These are phyloP conservation scores for Sitta europaea DNA, from an alignment of 2,113 vertebrate genomes.

Conservation along the genomic window DNA sequence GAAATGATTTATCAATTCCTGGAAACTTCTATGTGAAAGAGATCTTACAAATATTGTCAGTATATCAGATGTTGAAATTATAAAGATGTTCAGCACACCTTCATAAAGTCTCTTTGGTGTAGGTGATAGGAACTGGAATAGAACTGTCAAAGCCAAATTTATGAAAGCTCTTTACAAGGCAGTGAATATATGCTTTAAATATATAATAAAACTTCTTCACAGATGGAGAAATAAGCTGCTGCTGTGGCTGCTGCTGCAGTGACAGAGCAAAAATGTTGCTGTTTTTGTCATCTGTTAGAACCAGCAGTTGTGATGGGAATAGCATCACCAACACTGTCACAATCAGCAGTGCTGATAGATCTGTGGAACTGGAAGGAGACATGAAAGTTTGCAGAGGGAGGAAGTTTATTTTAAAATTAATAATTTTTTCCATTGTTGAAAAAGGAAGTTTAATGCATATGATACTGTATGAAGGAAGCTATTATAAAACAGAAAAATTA, in stretches of 20 bases:
- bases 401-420: conserved; percentile 17
- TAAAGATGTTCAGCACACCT: conserved; percentile 1
- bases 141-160: conserved; percentile 38
- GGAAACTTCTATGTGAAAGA: background rate
- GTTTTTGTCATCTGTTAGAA: conserved; percentile 19
- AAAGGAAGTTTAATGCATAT: background rate
- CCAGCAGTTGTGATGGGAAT: background rate
- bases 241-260: background rate
- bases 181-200: conserved; percentile 45
- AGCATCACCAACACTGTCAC: background rate
- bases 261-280: conserved; percentile 10
- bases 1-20: background rate
- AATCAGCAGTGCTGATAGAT: background rate
- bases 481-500: background rate
- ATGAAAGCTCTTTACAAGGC: conserved; percentile 24
- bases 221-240: background rate
- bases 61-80: conserved; percentile 32
- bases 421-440: background rate
- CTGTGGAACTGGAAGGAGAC: background rate
- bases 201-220: conserved; percentile 30
- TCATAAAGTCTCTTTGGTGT: conserved; percentile 46
- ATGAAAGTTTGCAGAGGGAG: background rate
- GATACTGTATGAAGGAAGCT: background rate
- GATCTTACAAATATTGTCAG: background rate
- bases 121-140: conserved; percentile 38